A percentile compares a stretch with the other conserved stretches of the same genome.
These are phyloP conservation scores for rat (Rattus norvegicus) DNA, from an alignment of 2,113 vertebrate genomes.

Conservation along the genomic window DNA sequence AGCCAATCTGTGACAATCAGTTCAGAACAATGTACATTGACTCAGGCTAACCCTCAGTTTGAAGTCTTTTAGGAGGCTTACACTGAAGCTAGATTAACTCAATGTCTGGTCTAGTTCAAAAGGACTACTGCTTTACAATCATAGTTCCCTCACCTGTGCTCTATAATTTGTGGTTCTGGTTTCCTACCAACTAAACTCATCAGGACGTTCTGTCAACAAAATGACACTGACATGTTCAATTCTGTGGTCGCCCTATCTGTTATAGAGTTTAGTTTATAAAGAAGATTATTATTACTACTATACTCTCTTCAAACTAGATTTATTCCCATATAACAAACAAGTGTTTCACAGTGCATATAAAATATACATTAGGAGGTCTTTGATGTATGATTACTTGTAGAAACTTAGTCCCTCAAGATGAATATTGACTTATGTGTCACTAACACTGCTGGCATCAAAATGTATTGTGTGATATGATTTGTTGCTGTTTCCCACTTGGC, in stretches of 20 bases:
- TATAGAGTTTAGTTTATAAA: not conserved
- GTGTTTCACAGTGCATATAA: not conserved
- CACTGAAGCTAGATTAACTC: not conserved
- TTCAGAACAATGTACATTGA: no score
- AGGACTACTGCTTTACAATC: not conserved
- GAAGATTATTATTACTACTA: not conserved
- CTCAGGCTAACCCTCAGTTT: not conserved
- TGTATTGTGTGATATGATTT: not conserved
- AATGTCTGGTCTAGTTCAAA: not conserved
- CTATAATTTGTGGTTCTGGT: not conserved
- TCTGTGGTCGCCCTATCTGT: not conserved
- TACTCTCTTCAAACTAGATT: not conserved
- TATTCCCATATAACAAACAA: not conserved
- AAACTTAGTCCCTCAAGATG: not conserved
- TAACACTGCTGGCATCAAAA: not conserved
- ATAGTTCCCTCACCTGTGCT: not conserved
- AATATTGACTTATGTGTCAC: not conserved
- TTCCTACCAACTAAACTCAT: not conserved
- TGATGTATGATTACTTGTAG: not conserved
- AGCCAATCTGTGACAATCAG: not conserved
- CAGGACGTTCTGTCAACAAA: not conserved
- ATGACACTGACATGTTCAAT: not conserved
- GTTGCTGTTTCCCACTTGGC: not conserved
- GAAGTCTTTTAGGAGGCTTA: not conserved
- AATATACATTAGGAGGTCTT: not conserved